Percentiles rank a stretch among this genome's conserved stretches.
Evolutionary conservation across 2,113 vertebrate genomes (phyloP).

Genomic region (Leptobrachium leishanense): DNA sequence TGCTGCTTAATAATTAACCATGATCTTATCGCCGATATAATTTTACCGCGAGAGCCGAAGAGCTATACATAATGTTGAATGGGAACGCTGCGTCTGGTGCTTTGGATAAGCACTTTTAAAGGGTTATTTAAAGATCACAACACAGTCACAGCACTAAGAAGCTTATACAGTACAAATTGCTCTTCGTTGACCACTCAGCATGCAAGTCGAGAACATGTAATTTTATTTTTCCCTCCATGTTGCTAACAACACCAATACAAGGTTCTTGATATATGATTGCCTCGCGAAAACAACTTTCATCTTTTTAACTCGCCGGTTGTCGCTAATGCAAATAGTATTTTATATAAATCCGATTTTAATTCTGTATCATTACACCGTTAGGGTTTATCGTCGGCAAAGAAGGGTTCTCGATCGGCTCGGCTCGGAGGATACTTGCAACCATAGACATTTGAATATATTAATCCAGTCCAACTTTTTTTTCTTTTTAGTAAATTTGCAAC

Average conservation of each 20-base stretch:
- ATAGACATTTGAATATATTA: slow-evolving; percentile 9
- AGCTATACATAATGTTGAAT: slow-evolving; percentile 21
- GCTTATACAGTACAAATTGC: slow-evolving; percentile 42
- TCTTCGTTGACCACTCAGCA: slow-evolving; percentile 40
- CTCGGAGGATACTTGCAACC: not conserved
- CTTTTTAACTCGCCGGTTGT: slow-evolving; percentile 4
- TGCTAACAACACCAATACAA: slow-evolving; percentile 5
- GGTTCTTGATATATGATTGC: slow-evolving; percentile 16
- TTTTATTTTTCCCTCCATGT: slow-evolving; percentile 21
- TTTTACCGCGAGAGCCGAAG: slow-evolving; percentile 25
- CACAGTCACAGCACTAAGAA: slow-evolving; percentile 35
- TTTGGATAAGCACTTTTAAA: slow-evolving; percentile 49
- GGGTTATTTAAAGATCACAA: slow-evolving; percentile 50
- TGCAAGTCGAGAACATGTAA: slow-evolving; percentile 12
- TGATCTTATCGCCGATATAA: slow-evolving; percentile 33
- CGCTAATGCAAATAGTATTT: not conserved
- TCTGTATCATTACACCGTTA: not conserved
- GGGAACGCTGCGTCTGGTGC: slow-evolving; percentile 35
- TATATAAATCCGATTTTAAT: not conserved
- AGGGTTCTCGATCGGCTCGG: not conserved
- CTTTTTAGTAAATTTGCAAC: not conserved
- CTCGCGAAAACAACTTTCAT: slow-evolving; percentile 1
- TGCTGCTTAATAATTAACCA: slow-evolving; percentile 39
- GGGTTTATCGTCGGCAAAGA: not conserved
- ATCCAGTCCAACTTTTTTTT: not conserved